Percentiles rank a stretch among this genome's conserved stretches.
These are phyloP conservation scores for Arion vulgaris DNA, from an alignment of 1,140 invertebrate species.

Conservation along the genomic window DNA sequence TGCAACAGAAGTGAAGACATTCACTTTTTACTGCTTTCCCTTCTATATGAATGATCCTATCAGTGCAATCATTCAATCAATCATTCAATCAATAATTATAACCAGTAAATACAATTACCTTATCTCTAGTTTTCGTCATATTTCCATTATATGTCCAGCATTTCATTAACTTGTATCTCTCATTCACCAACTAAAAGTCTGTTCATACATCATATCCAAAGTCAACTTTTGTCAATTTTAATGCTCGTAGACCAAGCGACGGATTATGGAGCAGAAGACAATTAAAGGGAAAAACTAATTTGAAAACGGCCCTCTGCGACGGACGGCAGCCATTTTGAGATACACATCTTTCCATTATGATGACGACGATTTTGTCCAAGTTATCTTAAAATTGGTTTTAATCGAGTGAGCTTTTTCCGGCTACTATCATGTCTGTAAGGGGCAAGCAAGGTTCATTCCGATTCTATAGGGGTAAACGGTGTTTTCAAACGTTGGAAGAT, in stretches of 20 bases:
- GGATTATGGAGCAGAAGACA: neutral
- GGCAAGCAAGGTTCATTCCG: neutral
- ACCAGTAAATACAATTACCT: too few species aligned
- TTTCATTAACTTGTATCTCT: too few species aligned
- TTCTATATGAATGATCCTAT: too few species aligned
- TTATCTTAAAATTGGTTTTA: constrained; percentile 25
- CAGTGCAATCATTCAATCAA: too few species aligned
- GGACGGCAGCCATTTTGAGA: neutral
- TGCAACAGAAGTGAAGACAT: too few species aligned
- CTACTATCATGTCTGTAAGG: neutral
- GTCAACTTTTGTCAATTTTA: neutral
- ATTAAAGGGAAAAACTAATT: neutral
- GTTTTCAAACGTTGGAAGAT: neutral
- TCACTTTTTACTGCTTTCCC: too few species aligned
- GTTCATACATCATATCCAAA: neutral
- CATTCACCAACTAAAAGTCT: too few species aligned
- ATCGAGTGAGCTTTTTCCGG: constrained; percentile 8
- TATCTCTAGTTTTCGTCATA: too few species aligned
- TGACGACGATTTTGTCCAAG: neutral
- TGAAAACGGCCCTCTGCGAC: neutral
- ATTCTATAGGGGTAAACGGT: neutral
- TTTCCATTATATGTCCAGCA: too few species aligned
- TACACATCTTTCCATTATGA: constrained; percentile 26
- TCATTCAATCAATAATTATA: too few species aligned
- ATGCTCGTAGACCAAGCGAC: neutral